Evolutionary conservation across 2,888 invertebrate genomes (phyloP).

Genomic region (Nebria brevicollis): DNA sequence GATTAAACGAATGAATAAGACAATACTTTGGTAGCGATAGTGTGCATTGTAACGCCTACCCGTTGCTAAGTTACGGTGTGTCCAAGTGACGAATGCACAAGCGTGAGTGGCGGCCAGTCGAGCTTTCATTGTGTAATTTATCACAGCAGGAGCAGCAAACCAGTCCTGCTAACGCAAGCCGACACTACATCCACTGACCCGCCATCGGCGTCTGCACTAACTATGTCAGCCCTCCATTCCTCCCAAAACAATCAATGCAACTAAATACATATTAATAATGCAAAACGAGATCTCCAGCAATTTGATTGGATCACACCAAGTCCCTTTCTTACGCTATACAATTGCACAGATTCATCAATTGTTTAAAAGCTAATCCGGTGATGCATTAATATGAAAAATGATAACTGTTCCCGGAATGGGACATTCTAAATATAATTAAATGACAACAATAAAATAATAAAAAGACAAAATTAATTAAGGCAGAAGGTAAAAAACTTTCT

Average conservation of each 20-base stretch:
- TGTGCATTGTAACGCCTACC: background rate
- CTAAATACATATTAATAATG: conserved; percentile 60
- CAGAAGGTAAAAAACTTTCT: no score
- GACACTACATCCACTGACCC: background rate
- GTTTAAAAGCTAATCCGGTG: no score
- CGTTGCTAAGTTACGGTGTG: conserved; percentile 9
- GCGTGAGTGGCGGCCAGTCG: conserved; percentile 36
- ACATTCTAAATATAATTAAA: no score
- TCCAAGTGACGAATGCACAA: background rate
- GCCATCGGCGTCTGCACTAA: background rate
- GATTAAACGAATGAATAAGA: background rate
- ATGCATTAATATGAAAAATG: no score
- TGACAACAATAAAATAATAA: no score
- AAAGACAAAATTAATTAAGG: no score
- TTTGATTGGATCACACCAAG: background rate
- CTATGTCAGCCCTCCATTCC: background rate
- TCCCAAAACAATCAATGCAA: conserved; percentile 33
- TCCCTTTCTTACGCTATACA: background rate
- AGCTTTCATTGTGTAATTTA: conserved; percentile 51
- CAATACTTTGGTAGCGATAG: background rate
- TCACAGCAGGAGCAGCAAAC: conserved; percentile 46
- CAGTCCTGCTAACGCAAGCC: conserved; percentile 9
- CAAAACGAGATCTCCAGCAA: background rate
- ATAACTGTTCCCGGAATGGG: no score
- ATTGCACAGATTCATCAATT: background rate